Percentiles rank a stretch among this genome's conserved stretches.
phyloP scores from a whole-genome alignment of 1,140 invertebrate species.

The Drosophila jambulina region DNA sequence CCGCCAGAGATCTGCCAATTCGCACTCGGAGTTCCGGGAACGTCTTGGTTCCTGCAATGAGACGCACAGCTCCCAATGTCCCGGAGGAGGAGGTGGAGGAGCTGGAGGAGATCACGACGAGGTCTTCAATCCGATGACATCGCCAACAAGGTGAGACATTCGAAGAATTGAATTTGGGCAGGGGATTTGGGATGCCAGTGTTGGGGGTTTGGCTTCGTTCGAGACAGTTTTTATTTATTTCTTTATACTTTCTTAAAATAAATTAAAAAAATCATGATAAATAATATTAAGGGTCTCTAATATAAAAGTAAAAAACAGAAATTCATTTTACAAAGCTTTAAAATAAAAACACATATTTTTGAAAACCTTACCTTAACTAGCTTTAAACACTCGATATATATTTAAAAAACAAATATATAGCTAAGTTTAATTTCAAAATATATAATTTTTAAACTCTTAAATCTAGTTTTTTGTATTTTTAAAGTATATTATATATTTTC shows the following conservation, averaged over 20 bases:
- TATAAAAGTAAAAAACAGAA: no score
- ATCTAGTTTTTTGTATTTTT: neutral
- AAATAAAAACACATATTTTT: neutral
- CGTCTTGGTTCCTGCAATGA: slow-evolving; percentile 81
- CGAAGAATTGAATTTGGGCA: slow-evolving; percentile 15
- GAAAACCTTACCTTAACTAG: neutral
- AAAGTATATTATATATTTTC: no score
- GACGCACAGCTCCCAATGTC: slow-evolving; percentile 73
- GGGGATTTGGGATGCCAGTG: neutral
- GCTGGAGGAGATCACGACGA: slow-evolving; percentile 65
- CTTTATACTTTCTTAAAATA: neutral
- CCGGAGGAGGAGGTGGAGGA: slow-evolving; percentile 39
- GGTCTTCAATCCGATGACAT: slow-evolving; percentile 70
- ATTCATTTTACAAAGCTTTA: neutral
- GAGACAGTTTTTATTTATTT: neutral
- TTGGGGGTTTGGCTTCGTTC: neutral
- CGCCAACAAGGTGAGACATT: slow-evolving; percentile 74
- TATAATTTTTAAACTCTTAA: neutral
- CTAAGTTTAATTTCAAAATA: no score
- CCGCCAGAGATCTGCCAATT: slow-evolving; percentile 76
- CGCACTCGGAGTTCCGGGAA: slow-evolving; percentile 82
- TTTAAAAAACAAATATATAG: no score
- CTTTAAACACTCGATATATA: neutral
- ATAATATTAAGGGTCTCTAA: neutral
- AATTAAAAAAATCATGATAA: neutral